These are phyloP conservation scores for Branchellion lobata DNA, from an alignment of 2,888 invertebrate genomes.

Conservation along the genomic window DNA sequence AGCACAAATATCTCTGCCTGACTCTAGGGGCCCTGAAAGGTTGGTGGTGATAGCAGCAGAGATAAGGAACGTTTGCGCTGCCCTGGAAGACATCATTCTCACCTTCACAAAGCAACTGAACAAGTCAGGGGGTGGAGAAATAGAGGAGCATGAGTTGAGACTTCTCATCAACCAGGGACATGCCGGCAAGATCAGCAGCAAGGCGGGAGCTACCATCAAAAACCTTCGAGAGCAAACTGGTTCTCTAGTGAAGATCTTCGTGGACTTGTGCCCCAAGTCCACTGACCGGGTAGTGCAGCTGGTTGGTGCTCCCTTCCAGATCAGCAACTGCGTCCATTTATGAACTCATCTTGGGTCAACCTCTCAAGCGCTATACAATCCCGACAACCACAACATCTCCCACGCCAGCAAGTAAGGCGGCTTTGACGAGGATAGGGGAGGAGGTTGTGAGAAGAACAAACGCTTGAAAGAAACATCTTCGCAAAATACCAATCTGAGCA, in stretches of 20 bases:
- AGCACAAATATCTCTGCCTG: constrained; percentile 45
- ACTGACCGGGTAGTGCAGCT: constrained; percentile 82
- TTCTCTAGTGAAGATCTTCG: constrained; percentile 80
- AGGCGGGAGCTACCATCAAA: constrained; percentile 44
- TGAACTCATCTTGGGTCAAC: constrained; percentile 30
- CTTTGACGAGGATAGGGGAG: constrained; percentile 42
- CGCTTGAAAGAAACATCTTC: no score
- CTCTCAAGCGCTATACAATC: no score
- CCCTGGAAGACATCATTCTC: constrained; percentile 40
- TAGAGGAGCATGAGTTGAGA: constrained; percentile 43
- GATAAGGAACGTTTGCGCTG: constrained; percentile 38
- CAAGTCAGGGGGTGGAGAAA: background rate
- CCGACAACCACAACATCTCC: constrained; percentile 44
- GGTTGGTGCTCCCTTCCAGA: constrained; percentile 67
- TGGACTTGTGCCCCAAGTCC: constrained; percentile 89
- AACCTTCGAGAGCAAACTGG: constrained; percentile 73
- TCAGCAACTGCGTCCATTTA: constrained; percentile 44
- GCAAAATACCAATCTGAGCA: no score
- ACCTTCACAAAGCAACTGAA: constrained; percentile 41
- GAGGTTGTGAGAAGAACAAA: constrained; percentile 32
- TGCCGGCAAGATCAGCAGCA: constrained; percentile 46
- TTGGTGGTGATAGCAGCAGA: constrained; percentile 33
- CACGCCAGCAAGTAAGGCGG: constrained; percentile 42
- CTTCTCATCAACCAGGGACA: constrained; percentile 45
- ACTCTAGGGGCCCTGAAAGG: constrained; percentile 48